Evolutionary conservation across 2,113 vertebrate species (phyloP).

Genomic region (Egretta garzetta): DNA sequence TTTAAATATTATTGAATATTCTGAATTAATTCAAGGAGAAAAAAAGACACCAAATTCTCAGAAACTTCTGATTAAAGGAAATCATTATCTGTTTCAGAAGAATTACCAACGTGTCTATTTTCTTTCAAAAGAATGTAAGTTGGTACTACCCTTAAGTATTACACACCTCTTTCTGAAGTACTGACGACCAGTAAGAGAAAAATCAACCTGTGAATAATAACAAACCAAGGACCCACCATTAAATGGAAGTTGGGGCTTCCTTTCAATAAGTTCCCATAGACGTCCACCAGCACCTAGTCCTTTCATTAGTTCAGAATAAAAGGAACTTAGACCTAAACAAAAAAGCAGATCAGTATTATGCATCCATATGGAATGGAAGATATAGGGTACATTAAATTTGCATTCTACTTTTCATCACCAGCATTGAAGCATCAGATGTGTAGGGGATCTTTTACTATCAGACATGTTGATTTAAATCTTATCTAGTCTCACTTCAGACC

Average conservation of each 20-base stretch:
- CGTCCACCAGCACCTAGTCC: constrained; percentile 93
- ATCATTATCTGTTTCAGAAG: background rate
- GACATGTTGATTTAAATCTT: background rate
- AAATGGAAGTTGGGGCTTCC: constrained; percentile 87
- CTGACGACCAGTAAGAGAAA: background rate
- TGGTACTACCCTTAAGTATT: background rate
- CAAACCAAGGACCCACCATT: constrained; percentile 77
- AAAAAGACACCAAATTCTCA: background rate
- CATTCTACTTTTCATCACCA: background rate
- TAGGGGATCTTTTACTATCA: background rate
- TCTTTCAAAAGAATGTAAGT: background rate
- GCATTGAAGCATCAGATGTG: background rate
- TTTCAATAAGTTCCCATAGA: constrained; percentile 93
- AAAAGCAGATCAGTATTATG: background rate
- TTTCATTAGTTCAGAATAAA: constrained; percentile 98
- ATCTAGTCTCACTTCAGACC: background rate
- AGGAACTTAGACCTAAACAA: constrained; percentile 89
- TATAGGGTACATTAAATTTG: background rate
- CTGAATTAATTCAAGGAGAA: background rate
- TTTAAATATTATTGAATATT: background rate
- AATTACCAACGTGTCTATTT: background rate
- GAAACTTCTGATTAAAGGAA: background rate
- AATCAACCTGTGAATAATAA: background rate
- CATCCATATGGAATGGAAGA: background rate
- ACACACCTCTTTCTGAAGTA: background rate